These are phyloP conservation scores for Nomada hirtipes DNA, from an alignment of 2,888 invertebrate species.

Conservation along the genomic window DNA sequence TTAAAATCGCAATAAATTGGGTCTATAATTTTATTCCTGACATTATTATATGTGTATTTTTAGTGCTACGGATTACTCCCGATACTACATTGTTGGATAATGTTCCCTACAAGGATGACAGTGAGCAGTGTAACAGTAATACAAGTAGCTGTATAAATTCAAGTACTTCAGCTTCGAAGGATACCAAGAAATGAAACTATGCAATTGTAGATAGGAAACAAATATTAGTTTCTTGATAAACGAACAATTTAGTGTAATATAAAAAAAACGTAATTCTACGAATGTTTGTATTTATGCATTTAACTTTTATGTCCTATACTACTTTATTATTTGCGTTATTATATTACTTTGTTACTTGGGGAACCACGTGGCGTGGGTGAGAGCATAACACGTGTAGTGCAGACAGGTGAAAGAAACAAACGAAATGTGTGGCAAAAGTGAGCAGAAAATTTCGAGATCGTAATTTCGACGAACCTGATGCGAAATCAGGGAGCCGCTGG, in stretches of 20 bases:
- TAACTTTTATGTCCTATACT: no score
- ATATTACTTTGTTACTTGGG: no score
- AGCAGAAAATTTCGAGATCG: no score
- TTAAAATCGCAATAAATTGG: background rate
- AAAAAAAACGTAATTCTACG: background rate
- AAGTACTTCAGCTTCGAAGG: slow-evolving; percentile 9
- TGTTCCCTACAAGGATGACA: slow-evolving; percentile 81
- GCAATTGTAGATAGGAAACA: background rate
- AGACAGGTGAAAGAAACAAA: no score
- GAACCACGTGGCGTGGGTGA: no score
- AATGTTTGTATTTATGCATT: background rate
- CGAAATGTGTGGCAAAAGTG: no score
- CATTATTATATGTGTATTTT: slow-evolving; percentile 42
- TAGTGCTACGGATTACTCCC: slow-evolving; percentile 87
- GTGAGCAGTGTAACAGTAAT: background rate
- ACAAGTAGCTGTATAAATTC: background rate
- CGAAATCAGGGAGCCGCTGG: no score
- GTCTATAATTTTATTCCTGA: background rate
- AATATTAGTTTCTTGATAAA: background rate
- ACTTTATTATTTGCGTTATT: no score
- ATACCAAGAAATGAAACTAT: slow-evolving; percentile 18
- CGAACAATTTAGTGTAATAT: background rate
- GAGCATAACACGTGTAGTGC: no score
- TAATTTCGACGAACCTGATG: no score
- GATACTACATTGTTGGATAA: slow-evolving; percentile 89